These are phyloP conservation scores for Drosophila watanabei DNA, from an alignment of 1,140 invertebrate species.

Conservation along the genomic window DNA sequence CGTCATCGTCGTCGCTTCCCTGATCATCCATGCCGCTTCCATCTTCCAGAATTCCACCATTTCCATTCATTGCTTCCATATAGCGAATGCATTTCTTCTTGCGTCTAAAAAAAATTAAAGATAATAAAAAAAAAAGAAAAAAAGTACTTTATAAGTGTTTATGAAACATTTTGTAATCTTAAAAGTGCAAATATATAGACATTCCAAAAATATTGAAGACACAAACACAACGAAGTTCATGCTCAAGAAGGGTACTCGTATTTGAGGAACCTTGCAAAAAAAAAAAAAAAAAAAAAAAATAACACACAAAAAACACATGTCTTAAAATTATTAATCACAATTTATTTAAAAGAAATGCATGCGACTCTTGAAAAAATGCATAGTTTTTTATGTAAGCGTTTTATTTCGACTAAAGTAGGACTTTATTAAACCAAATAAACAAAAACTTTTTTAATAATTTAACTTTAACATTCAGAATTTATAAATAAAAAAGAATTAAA, in stretches of 20 bases:
- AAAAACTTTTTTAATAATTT: neutral
- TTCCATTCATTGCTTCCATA: constrained; percentile 89
- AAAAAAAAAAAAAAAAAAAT: no score
- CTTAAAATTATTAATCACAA: neutral
- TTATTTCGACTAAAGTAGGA: neutral
- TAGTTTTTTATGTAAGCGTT: neutral
- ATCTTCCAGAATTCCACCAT: constrained; percentile 86
- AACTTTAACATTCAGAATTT: no score
- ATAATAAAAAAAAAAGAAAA: constrained; percentile 23
- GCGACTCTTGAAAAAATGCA: neutral
- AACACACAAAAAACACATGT: constrained; percentile 11
- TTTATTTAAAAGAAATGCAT: neutral
- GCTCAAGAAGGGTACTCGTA: constrained; percentile 1
- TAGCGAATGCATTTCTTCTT: constrained; percentile 99
- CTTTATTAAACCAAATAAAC: neutral
- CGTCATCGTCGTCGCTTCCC: constrained; percentile 86
- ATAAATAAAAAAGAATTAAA: neutral
- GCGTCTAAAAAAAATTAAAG: constrained; percentile 88
- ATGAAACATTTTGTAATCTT: neutral
- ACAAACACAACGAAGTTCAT: constrained; percentile 26
- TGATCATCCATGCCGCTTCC: constrained; percentile 86
- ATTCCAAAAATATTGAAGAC: constrained; percentile 40
- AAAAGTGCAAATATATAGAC: constrained; percentile 37
- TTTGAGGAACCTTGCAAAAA: neutral
- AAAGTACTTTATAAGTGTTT: constrained; percentile 3